Conservation (phyloP, 2,888 invertebrate genomes). For the Spicauda simplicius region DNA sequence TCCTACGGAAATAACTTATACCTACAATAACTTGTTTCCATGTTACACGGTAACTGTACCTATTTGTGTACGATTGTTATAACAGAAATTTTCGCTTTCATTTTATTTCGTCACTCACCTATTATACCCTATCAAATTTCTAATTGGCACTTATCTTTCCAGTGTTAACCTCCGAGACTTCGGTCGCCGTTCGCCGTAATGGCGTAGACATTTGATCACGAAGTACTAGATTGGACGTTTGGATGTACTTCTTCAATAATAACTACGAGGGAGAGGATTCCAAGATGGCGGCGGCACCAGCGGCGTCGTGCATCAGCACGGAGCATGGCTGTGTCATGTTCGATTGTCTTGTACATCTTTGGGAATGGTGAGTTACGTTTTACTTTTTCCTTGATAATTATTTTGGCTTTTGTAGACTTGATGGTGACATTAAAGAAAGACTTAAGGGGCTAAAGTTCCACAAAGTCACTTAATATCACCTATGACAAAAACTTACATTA, state of each 20-base stretch:
- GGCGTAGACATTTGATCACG: constrained; percentile 38
- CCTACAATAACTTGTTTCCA: too few relatives aligned
- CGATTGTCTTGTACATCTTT: constrained; percentile 76
- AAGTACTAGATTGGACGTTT: constrained; percentile 41
- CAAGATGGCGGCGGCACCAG: constrained; percentile 68
- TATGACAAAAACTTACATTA: too few relatives aligned
- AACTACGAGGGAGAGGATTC: constrained; percentile 44
- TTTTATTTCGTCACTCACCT: constrained; percentile 42
- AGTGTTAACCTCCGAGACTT: constrained; percentile 53
- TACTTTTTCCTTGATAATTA: background rate
- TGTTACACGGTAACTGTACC: too few relatives aligned
- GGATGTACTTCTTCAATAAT: constrained; percentile 48
- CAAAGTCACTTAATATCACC: too few relatives aligned
- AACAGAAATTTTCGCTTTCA: constrained; percentile 58
- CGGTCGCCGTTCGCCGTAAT: constrained; percentile 32
- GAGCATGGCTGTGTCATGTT: constrained; percentile 81
- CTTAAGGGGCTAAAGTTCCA: too few relatives aligned
- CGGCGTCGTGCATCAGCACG: constrained; percentile 74
- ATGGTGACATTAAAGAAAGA: too few relatives aligned
- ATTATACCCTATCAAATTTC: constrained; percentile 51
- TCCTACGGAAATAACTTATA: background rate
- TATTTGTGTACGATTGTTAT: background rate
- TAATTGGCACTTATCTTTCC: constrained; percentile 72
- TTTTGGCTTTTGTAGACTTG: too few relatives aligned
- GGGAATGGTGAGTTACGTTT: constrained; percentile 78